Base-by-base conservation (phyloP, 2,888 invertebrate species). In the Melanostoma scalare region DNA sequence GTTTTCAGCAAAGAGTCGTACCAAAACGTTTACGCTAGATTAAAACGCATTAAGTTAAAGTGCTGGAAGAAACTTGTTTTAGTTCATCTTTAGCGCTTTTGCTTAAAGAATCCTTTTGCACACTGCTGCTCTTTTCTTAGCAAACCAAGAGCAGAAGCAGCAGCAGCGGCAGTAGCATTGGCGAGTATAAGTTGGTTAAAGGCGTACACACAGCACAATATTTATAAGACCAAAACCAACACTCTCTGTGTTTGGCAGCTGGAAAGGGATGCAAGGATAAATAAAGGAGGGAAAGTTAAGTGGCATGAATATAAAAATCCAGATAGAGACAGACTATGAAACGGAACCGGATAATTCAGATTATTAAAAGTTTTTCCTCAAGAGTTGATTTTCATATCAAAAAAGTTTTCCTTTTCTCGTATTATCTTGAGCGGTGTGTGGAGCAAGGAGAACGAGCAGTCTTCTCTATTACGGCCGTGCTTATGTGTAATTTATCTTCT, bases 11-110 rank as follows among this genome's bases (percentile, higher is more conserved):
- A 4, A 58, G 48, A 50, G 50, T 42, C 44, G 9, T 61, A 42
- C 50, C 61, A 68, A 68, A 55, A 68, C 60, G 40, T 77, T 81
- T 77, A 81, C 72, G 67, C 67, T 72, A 77, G 77, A 82, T 82
- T 82, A 73, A 77, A 82, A 82, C 72, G 67, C 77, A 77, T 81
- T 77, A 81, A 77, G 56, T 61, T 72, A 50, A 81, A 81, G 50
- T 72, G 61, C 81, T 82, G 77, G 77, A 82, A 77, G 63, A 73
- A 77, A 77, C 55, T 76, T 76, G 65, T 76, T 76, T 52, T 76
- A 80, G 76, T 80, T 65, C 63, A 69, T 69, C 46, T 60, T 75
- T 31, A 76, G 48, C 38, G 20, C 50, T 63, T 20, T 55, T 74
- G 40, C 67, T 67, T 74, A 67, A 52, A 58, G 67, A 63, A 63